Evolutionary conservation across 1,140 invertebrate species (phyloP).

Genomic region (Brachionus sp.): DNA sequence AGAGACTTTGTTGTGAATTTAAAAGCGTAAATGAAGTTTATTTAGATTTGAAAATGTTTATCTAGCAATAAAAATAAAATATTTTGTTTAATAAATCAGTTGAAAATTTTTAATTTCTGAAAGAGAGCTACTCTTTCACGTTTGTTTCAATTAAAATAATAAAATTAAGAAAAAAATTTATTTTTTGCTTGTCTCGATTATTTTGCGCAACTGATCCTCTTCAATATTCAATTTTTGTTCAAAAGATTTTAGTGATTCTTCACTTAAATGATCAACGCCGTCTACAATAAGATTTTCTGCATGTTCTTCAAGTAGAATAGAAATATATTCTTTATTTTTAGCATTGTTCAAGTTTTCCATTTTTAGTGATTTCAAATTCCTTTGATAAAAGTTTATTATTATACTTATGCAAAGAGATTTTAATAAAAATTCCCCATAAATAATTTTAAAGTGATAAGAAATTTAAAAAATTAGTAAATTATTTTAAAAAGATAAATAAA

Average conservation of each 20-base stretch:
- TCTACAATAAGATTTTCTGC: not conserved
- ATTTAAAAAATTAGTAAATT: no score
- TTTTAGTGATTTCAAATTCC: constrained; percentile 8
- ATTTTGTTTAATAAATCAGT: not conserved
- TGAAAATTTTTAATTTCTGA: not conserved
- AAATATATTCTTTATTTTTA: constrained; percentile 17
- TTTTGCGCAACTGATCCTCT: not conserved
- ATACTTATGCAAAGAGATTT: not conserved
- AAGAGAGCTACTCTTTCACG: constrained; percentile 25
- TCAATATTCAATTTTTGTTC: not conserved
- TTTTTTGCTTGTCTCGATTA: not conserved
- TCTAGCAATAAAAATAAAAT: not conserved
- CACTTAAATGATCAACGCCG: not conserved
- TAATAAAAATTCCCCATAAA: not conserved
- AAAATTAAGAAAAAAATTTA: constrained; percentile 1
- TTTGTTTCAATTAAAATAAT: not conserved
- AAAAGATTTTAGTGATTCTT: not conserved
- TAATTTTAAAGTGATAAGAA: not conserved
- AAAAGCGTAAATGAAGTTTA: not conserved
- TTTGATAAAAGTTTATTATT: not conserved
- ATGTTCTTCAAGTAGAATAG: constrained; percentile 9
- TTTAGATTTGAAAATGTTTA: not conserved
- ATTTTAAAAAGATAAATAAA: not conserved
- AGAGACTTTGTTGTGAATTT: not conserved
- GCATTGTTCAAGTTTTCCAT: not conserved